Percentiles rank a stretch among this genome's conserved stretches.
Conservation (phyloP, 2,797 vertebrate genomes). For the Sebastes cheni region DNA sequence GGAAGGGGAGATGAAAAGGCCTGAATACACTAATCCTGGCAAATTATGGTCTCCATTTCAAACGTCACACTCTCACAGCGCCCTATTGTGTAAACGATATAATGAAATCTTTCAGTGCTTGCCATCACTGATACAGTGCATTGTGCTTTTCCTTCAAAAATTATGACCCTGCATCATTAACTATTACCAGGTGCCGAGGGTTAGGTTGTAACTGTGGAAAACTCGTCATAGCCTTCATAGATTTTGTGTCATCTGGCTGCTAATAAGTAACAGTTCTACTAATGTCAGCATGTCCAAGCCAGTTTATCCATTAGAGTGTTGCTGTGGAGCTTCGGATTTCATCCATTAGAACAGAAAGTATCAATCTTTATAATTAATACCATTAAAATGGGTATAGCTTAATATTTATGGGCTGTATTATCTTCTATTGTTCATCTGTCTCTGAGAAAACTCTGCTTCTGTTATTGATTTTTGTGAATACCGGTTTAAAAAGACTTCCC, state of each 20-base stretch:
- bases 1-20: constrained; percentile 39
- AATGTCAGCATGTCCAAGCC: not conserved
- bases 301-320: not conserved
- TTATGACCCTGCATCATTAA: constrained; percentile 15
- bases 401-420: not conserved
- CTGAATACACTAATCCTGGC: constrained; percentile 58
- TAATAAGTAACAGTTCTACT: constrained; percentile 11
- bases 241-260: not conserved
- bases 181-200: constrained; percentile 1
- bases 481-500: not conserved
- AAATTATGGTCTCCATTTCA: constrained; percentile 67
- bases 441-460: not conserved
- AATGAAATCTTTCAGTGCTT: constrained; percentile 41
- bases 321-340: not conserved
- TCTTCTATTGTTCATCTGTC: not conserved
- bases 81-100: constrained; percentile 45
- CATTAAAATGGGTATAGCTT: not conserved
- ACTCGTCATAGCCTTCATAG: not conserved
- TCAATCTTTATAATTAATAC: constrained; percentile 1
- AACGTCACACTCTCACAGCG: constrained; percentile 23
- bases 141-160: constrained; percentile 23
- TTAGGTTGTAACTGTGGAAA: not conserved
- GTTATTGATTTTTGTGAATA: not conserved
- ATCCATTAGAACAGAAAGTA: not conserved
- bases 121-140: not conserved